Base-by-base conservation (phyloP, 23 tunicate species). In the Oikopleura vanhoeffeni region DNA sequence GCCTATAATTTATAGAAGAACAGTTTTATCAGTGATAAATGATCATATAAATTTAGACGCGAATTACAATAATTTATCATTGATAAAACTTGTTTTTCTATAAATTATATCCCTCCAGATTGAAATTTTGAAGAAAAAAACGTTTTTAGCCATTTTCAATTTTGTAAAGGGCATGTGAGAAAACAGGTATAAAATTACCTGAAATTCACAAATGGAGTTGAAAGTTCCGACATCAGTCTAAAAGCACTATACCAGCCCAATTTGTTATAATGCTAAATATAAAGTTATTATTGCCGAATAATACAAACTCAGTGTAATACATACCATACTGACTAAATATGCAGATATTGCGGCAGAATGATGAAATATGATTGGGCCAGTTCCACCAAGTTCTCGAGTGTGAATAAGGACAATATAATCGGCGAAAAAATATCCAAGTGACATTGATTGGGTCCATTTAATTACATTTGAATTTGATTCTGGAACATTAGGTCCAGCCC, bases 201-300 rank as follows among this genome's bases (percentile, higher is more conserved):
- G 35, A 71, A 30, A 71, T 71, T 71, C 36, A 71, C 79, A 71
- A 71, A 71, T 13, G 79, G 79, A 4, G 79, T 71, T 13, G 79
- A 71, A 71, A 71, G 32, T 30, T 71, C 79, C 4, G 79, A 71
- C 79, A 71, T 13, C 38, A 71, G 38, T 30, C 79, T 18, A 38
- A 71, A 71, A 2, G 34, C 27, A 71, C 79, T 71, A 38, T 71
- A 71, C 79, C 79, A 71, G 34, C 79, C 79, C 79, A 71, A 13
- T 71, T 71, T 28, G 32, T 71, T 71, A 30, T 49, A 49, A 49
- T 49, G 24, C 64, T 49, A 49, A 49, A 49, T 8, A 49, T 49
- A 49, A 49, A 8, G 13, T 49, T 49, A 49, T 49, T 13, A 49
- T 49, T 49, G 64, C 24, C 24, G 64, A 49, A 24, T 49, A 49